Conservation (phyloP, 1,140 invertebrate genomes). For the Ips typographus region DNA sequence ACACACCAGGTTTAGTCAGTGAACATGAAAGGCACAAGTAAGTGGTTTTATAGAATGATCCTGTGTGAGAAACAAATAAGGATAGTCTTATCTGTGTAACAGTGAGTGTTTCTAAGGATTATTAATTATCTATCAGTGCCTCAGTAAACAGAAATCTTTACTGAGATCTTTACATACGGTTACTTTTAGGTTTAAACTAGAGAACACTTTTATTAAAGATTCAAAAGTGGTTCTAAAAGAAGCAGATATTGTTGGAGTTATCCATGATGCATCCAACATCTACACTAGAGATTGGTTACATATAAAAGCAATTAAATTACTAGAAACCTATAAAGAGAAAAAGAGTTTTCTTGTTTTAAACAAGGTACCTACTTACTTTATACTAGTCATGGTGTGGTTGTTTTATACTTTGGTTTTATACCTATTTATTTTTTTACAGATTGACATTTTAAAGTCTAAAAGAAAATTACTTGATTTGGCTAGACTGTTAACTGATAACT, state of each 20-base stretch:
- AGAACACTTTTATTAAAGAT: slow-evolving; percentile 65
- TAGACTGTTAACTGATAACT: slow-evolving; percentile 66
- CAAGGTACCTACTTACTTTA: slow-evolving; percentile 67
- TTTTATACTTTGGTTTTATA: too few relatives aligned
- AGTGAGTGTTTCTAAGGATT: too few relatives aligned
- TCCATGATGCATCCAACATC: slow-evolving; percentile 81
- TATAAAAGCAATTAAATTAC: slow-evolving; percentile 66
- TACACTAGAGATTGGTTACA: slow-evolving; percentile 68
- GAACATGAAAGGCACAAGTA: slow-evolving; percentile 67
- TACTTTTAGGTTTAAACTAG: slow-evolving; percentile 64
- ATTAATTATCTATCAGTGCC: too few relatives aligned
- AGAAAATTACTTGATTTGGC: slow-evolving; percentile 70
- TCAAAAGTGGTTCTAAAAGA: slow-evolving; percentile 65
- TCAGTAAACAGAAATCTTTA: too few relatives aligned
- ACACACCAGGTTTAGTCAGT: slow-evolving; percentile 81
- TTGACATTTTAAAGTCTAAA: slow-evolving; percentile 80
- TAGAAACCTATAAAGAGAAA: slow-evolving; percentile 64
- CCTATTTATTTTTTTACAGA: slow-evolving; percentile 55
- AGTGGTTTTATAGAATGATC: slow-evolving; percentile 6
- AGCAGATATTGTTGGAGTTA: slow-evolving; percentile 80
- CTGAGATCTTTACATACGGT: slow-evolving; percentile 8
- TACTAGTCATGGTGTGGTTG: neutral
- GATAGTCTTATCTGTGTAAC: too few relatives aligned
- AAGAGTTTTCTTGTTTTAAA: slow-evolving; percentile 83
- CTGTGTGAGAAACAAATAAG: too few relatives aligned